Evolutionary conservation across 2,113 vertebrate species (phyloP).

Genomic region (Toxotes chatareus): DNA sequence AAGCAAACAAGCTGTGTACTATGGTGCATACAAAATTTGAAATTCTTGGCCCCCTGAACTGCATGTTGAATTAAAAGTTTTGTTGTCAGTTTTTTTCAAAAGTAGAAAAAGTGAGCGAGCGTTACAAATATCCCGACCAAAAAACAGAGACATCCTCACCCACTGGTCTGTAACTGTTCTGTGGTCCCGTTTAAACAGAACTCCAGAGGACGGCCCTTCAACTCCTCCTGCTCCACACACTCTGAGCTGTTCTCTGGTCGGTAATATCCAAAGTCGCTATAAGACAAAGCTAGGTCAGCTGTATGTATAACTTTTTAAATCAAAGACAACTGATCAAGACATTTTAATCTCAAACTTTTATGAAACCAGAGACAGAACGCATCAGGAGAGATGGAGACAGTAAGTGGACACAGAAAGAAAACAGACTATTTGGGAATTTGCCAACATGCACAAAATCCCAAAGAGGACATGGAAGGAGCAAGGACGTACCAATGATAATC

Average conservation of each 20-base stretch:
- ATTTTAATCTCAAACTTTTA: background rate
- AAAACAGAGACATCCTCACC: constrained; percentile 77
- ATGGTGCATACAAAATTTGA: background rate
- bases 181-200: constrained; percentile 90
- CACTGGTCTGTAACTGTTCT: constrained; percentile 90
- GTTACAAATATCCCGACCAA: background rate
- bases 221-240: constrained; percentile 91
- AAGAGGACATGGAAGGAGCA: background rate
- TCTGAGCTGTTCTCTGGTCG: constrained; percentile 89
- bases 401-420: background rate
- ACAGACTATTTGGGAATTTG: too few relatives aligned
- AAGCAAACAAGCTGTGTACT: background rate
- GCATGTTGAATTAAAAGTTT: too few relatives aligned
- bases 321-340: background rate
- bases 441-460: background rate
- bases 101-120: background rate
- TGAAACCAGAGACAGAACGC: background rate
- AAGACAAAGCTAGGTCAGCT: constrained; percentile 33
- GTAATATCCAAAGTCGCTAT: constrained; percentile 94
- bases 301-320: background rate
- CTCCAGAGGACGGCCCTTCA: constrained; percentile 89
- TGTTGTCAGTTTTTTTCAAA: background rate
- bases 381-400: background rate
- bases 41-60: background rate
- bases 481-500: constrained; percentile 91